Evolutionary conservation across 2,888 invertebrate genomes (phyloP).

Genomic region (Nomada lathburiana): DNA sequence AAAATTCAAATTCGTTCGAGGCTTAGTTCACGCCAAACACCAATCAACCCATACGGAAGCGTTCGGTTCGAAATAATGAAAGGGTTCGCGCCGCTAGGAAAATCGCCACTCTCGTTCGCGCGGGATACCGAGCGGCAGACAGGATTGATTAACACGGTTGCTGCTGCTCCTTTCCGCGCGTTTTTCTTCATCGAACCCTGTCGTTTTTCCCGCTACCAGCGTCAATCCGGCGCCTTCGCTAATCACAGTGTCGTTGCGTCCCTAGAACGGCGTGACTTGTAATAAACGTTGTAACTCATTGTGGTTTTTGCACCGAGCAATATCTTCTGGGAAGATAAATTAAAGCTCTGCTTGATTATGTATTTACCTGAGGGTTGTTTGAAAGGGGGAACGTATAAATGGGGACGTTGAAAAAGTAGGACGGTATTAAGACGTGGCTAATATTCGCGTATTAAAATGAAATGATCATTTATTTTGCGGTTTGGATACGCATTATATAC

Average conservation of each 20-base stretch:
- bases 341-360: background rate
- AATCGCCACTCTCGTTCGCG: conserved; percentile 45
- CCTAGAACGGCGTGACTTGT: conserved; percentile 14
- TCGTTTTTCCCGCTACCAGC: conserved; percentile 33
- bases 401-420: background rate
- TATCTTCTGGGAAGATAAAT: conserved; percentile 14
- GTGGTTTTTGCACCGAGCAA: background rate
- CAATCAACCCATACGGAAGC: conserved; percentile 62
- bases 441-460: background rate
- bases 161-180: conserved; percentile 45
- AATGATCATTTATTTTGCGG: background rate
- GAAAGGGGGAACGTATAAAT: background rate
- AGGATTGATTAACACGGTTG: conserved; percentile 56
- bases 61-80: conserved; percentile 64
- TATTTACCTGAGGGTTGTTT: background rate
- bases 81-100: conserved; percentile 58
- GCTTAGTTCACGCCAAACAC: conserved; percentile 45
- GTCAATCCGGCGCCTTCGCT: conserved; percentile 64
- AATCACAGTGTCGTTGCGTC: conserved; percentile 52
- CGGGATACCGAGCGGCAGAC: conserved; percentile 36
- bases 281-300: background rate
- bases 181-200: conserved; percentile 22
- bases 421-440: background rate
- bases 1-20: conserved; percentile 56
- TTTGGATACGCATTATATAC: background rate